Percentiles rank a stretch among this genome's conserved stretches.
phyloP scores from a whole-genome alignment of 2,797 vertebrate species.

The Chromis chromis region DNA sequence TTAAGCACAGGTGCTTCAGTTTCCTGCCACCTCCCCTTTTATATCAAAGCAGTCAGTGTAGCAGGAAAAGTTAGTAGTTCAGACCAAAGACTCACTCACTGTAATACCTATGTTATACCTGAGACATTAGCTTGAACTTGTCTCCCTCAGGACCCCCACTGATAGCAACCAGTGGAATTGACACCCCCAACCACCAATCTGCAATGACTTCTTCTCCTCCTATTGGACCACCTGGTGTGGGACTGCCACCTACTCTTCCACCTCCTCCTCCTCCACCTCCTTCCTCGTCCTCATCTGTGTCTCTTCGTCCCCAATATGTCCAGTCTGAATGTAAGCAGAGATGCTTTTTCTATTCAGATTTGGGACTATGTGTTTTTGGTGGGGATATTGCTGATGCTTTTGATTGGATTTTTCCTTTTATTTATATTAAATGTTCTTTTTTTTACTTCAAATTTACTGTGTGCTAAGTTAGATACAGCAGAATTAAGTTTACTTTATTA shows the following conservation, averaged over 20 bases:
- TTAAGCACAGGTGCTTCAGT: background rate
- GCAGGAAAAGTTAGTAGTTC: background rate
- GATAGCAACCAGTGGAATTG: constrained; percentile 90
- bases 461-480: background rate
- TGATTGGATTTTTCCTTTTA: constrained; percentile 1
- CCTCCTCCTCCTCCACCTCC: constrained; percentile 75
- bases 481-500: background rate
- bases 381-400: constrained; percentile 4
- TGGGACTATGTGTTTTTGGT: constrained; percentile 18
- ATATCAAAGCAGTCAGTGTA: constrained; percentile 3
- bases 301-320: constrained; percentile 95
- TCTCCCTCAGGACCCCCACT: constrained; percentile 91
- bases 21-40: background rate
- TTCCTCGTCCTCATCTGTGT: constrained; percentile 83
- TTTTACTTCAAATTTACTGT: background rate
- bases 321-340: constrained; percentile 95
- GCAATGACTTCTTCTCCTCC: constrained; percentile 79
- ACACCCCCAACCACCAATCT: constrained; percentile 89
- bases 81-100: constrained; percentile 15
- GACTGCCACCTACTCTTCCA: constrained; percentile 80
- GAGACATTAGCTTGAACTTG: constrained; percentile 76
- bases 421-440: background rate
- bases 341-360: constrained; percentile 64
- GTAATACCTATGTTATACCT: constrained; percentile 34
- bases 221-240: constrained; percentile 82